Evolutionary conservation across 2,797 vertebrate species (phyloP).

Genomic region (Sebastes kiyomatsui): DNA sequence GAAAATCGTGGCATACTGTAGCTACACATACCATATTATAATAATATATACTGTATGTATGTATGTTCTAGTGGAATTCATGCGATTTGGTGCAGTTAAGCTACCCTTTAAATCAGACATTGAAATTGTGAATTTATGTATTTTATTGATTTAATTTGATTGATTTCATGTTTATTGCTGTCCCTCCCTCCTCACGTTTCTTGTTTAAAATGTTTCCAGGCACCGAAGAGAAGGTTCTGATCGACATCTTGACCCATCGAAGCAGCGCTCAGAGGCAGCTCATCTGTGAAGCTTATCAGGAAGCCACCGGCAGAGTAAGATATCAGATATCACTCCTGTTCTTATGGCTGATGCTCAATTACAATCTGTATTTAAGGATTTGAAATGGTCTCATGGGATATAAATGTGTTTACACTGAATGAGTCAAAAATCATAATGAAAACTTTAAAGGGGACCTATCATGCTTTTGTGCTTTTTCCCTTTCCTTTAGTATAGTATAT

Average conservation of each 20-base stretch:
- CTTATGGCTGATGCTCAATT: not conserved
- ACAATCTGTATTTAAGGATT: too few species aligned
- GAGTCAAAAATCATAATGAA: too few species aligned
- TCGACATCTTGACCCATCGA: conserved; percentile 78
- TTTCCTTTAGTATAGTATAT: too few species aligned
- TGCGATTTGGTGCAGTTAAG: not conserved
- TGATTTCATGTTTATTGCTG: not conserved
- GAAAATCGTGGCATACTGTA: too few species aligned
- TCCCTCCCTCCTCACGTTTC: not conserved
- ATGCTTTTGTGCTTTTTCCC: too few species aligned
- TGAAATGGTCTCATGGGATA: too few species aligned
- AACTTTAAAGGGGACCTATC: too few species aligned
- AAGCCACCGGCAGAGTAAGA: conserved; percentile 71
- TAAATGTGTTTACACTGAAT: too few species aligned
- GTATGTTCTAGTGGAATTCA: not conserved
- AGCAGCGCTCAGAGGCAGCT: conserved; percentile 79
- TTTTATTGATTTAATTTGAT: too few species aligned
- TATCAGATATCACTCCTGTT: not conserved
- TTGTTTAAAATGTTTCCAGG: conserved; percentile 63
- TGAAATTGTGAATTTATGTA: not conserved
- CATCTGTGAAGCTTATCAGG: conserved; percentile 77
- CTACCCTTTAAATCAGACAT: not conserved
- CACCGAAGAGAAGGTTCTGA: conserved; percentile 78
- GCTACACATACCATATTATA: too few species aligned
- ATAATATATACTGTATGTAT: too few species aligned